Evolutionary conservation across 1,140 invertebrate species (phyloP).

Genomic region (Hyposmocoma kahamanoa): DNA sequence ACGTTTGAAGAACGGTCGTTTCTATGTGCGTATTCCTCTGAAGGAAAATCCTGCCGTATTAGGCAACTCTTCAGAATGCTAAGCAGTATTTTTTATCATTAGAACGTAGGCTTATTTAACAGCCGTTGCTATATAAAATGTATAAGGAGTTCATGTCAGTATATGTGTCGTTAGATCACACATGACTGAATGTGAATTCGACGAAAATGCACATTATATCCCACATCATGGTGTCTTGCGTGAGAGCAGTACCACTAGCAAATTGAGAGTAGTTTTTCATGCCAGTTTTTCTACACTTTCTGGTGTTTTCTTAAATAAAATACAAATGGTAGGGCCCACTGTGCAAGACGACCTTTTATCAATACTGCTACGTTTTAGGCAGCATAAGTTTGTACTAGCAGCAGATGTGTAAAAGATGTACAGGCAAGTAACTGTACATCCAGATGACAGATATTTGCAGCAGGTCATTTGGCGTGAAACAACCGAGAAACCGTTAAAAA

Average conservation of each 20-base stretch:
- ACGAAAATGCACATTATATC: not conserved
- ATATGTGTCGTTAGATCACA: not conserved
- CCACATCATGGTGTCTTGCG: slow-evolving; percentile 7
- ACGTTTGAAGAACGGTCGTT: not conserved
- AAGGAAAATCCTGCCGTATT: not conserved
- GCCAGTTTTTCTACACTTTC: slow-evolving; percentile 11
- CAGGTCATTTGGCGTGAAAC: slow-evolving; percentile 35
- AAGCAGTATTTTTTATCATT: not conserved
- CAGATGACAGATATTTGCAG: slow-evolving; percentile 29
- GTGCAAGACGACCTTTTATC: slow-evolving; percentile 30
- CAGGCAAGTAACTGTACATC: slow-evolving; percentile 31
- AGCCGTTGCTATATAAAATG: not conserved
- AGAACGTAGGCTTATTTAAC: not conserved
- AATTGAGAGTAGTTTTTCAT: not conserved
- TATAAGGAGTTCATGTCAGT: not conserved
- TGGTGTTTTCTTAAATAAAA: slow-evolving; percentile 38
- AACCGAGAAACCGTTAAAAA: slow-evolving; percentile 11
- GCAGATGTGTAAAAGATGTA: slow-evolving; percentile 43
- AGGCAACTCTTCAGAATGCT: not conserved
- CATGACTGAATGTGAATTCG: not conserved
- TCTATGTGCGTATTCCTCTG: not conserved
- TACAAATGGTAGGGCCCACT: slow-evolving; percentile 31
- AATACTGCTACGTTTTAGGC: slow-evolving; percentile 40
- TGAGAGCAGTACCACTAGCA: slow-evolving; percentile 2
- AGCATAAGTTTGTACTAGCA: slow-evolving; percentile 12